phyloP scores from a whole-genome alignment of 2,113 vertebrate species.

The Charadrius vociferus region DNA sequence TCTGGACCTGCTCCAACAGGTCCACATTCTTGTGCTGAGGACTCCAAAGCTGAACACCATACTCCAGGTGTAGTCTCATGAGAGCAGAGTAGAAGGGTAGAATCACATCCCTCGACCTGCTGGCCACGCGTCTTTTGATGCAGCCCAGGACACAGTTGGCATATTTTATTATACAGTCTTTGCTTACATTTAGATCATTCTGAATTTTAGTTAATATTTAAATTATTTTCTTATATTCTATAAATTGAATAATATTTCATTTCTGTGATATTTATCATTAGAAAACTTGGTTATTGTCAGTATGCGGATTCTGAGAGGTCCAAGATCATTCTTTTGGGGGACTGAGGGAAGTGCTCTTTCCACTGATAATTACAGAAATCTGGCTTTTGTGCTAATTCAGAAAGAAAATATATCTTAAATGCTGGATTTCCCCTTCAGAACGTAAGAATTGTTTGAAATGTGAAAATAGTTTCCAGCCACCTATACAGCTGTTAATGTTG shows the following conservation, averaged over 20 bases:
- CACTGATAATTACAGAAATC: neutral
- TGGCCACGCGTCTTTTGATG: too few species aligned
- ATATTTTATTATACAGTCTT: neutral
- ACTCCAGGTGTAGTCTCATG: too few species aligned
- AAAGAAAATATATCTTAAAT: neutral
- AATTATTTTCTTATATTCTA: neutral
- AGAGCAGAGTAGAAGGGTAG: too few species aligned
- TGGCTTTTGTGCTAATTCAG: neutral
- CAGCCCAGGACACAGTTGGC: too few species aligned
- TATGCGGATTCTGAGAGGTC: neutral
- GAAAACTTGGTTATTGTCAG: neutral
- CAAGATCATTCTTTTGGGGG: neutral
- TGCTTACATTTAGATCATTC: neutral
- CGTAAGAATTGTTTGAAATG: neutral
- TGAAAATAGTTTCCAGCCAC: neutral
- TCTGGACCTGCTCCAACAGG: too few species aligned
- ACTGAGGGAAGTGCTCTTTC: neutral
- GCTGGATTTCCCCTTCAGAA: neutral
- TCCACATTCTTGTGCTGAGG: too few species aligned
- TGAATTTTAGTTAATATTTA: neutral
- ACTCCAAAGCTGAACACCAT: too few species aligned
- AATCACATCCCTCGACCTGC: too few species aligned
- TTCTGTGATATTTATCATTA: neutral
- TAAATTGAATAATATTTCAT: neutral
- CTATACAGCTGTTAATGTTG: rapidly evolving